Evolutionary conservation across 2,113 vertebrate species (phyloP).

Genomic region (Carassius gibelio): DNA sequence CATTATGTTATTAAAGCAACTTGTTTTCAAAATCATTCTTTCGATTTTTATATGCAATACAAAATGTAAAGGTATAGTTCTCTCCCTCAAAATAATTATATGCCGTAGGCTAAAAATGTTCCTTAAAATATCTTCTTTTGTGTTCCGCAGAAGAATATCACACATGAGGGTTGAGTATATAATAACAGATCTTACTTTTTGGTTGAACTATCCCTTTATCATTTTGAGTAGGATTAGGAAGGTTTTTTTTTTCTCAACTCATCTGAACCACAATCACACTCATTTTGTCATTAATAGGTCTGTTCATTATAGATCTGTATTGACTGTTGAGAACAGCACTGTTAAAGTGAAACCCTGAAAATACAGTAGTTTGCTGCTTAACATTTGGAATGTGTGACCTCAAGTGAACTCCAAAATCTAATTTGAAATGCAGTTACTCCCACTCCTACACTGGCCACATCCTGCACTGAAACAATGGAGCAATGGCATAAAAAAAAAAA

Average conservation of each 20-base stretch:
- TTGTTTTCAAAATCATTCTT: slow-evolving; percentile 16
- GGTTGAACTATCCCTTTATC: neutral
- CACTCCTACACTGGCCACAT: slow-evolving; percentile 10
- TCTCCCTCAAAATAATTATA: neutral
- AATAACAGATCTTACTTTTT: neutral
- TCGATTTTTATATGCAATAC: neutral
- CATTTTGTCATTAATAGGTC: neutral
- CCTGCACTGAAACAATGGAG: slow-evolving; percentile 4
- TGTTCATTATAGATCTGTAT: neutral
- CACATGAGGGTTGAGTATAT: neutral
- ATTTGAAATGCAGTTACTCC: neutral
- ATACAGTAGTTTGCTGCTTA: neutral
- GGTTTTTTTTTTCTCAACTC: neutral
- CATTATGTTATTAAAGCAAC: slow-evolving; percentile 43
- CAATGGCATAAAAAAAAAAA: too few species aligned
- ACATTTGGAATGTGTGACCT: neutral
- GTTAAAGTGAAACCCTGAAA: neutral
- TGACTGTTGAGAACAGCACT: neutral
- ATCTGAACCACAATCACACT: neutral
- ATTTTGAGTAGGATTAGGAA: too few species aligned
- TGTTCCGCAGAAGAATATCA: neutral
- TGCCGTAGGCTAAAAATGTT: neutral
- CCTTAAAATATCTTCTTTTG: too few species aligned
- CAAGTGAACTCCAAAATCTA: neutral
- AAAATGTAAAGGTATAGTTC: neutral